Evolutionary conservation across 2,797 vertebrate genomes (phyloP).

Genomic region (Florisuga fusca): DNA sequence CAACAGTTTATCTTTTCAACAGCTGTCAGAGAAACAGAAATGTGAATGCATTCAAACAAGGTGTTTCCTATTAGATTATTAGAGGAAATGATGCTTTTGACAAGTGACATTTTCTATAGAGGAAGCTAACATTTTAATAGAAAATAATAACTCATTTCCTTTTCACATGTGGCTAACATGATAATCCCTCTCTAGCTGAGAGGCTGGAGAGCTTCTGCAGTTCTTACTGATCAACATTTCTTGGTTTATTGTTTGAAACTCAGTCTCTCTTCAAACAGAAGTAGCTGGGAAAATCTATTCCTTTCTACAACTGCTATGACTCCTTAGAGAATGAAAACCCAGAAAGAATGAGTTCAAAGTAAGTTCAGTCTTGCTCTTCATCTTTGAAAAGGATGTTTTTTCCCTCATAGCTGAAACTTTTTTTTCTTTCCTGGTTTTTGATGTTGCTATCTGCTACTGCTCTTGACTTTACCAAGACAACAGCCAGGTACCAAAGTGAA

Average conservation of each 20-base stretch:
- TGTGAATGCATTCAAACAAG: background rate
- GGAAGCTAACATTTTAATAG: constrained; percentile 21
- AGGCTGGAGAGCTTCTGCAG: background rate
- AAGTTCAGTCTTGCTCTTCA: background rate
- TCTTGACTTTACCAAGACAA: background rate
- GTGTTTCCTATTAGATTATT: constrained; percentile 41
- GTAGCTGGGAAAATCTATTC: background rate
- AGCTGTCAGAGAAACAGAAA: background rate
- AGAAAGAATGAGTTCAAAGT: background rate
- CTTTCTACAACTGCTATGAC: background rate
- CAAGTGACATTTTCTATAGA: background rate
- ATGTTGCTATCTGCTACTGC: background rate
- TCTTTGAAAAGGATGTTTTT: background rate
- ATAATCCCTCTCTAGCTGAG: background rate
- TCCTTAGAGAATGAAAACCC: background rate
- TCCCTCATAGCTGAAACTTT: background rate
- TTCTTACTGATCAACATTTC: background rate
- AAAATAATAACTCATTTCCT: constrained; percentile 59
- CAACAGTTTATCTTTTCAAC: constrained; percentile 17
- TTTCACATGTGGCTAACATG: background rate
- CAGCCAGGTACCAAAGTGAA: background rate
- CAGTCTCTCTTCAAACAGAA: background rate
- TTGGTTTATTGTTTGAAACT: background rate
- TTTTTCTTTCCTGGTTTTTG: background rate
- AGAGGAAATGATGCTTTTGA: constrained; percentile 2